These are phyloP conservation scores for Panonychus citri DNA, from an alignment of 1,140 invertebrate genomes.

Conservation along the genomic window DNA sequence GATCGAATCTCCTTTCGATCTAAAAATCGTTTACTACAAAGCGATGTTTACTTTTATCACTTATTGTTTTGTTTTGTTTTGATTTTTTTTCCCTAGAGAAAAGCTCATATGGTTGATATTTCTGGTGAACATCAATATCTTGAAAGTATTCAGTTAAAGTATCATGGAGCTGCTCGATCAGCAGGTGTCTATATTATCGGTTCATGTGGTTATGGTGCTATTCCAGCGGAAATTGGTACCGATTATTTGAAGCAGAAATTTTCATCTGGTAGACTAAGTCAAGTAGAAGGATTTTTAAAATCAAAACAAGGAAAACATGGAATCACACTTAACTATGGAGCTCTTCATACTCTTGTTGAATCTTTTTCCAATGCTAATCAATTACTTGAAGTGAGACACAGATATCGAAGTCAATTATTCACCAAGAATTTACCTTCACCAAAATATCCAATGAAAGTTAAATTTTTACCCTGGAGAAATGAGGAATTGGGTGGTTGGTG, in stretches of 20 bases:
- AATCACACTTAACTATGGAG: conserved; percentile 37
- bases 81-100: conserved; percentile 11
- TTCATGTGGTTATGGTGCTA: conserved; percentile 46
- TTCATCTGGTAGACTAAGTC: conserved; percentile 1
- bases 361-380: conserved; percentile 38
- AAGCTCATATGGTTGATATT: conserved; percentile 69
- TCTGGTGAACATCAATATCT: conserved; percentile 65
- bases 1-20: neutral
- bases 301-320: neutral
- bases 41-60: neutral
- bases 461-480: neutral
- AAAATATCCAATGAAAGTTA: neutral
- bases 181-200: conserved; percentile 57
- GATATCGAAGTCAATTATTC: neutral
- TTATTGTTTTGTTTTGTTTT: neutral
- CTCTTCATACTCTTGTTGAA: conserved; percentile 55
- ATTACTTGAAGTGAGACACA: conserved; percentile 20
- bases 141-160: conserved; percentile 56
- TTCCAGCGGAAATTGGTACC: conserved; percentile 58
- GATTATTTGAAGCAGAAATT: conserved; percentile 12
- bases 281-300: conserved; percentile 6
- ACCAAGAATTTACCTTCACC: conserved; percentile 24
- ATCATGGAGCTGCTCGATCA: conserved; percentile 47
- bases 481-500: conserved; percentile 37
- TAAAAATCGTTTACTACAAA: neutral